A percentile compares a stretch with the other conserved stretches of the same genome.
Evolutionary conservation across 2,113 vertebrate species (phyloP).

Genomic region (Brienomyrus longianalis): DNA sequence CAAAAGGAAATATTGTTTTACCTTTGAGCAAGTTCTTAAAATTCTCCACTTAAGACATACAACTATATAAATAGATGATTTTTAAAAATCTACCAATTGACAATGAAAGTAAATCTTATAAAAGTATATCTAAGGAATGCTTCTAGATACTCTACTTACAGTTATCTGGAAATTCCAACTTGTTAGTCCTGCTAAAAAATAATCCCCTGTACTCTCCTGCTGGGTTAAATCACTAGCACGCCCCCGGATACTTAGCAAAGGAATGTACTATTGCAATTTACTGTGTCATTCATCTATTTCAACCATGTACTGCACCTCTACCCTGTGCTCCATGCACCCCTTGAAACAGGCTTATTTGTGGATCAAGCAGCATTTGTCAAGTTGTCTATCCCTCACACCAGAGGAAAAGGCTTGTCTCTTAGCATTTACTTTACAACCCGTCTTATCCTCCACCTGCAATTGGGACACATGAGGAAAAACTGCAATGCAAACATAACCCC

Average conservation of each 20-base stretch:
- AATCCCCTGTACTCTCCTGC: neutral
- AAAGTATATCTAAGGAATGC: neutral
- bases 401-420: neutral
- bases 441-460: neutral
- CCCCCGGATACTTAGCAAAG: neutral
- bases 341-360: neutral
- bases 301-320: neutral
- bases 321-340: neutral
- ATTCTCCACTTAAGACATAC: neutral
- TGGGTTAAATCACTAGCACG: neutral
- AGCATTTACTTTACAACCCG: neutral
- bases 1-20: neutral
- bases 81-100: neutral
- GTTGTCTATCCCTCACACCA: neutral
- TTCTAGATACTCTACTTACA: neutral
- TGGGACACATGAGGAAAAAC: neutral
- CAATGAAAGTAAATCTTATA: neutral
- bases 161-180: neutral
- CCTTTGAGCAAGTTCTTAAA: neutral
- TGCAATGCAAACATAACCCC: neutral
- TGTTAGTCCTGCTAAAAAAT: neutral
- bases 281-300: neutral
- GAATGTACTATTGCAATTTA: neutral
- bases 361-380: neutral
- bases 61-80: neutral